Evolutionary conservation across 2,113 vertebrate species (phyloP).

Genomic region (Cervus canadensis): DNA sequence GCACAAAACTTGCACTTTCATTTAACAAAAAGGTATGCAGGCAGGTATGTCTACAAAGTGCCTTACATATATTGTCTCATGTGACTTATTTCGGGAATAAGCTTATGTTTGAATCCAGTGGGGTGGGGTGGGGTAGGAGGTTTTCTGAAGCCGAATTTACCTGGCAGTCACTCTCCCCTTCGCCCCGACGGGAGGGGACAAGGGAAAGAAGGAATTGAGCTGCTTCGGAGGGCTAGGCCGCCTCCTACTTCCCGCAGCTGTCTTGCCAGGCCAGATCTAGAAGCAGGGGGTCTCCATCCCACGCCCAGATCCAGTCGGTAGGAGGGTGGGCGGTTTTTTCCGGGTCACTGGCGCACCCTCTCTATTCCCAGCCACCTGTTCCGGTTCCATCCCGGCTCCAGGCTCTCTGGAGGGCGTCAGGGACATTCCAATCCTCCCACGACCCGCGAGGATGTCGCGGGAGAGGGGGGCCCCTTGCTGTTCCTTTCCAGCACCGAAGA

Average conservation of each 20-base stretch:
- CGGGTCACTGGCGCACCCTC: conserved; percentile 44
- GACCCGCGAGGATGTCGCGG: neutral
- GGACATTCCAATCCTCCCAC: conserved; percentile 73
- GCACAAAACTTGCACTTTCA: neutral
- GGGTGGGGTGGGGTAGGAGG: neutral
- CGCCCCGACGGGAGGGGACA: neutral
- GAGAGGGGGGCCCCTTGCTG: conserved; percentile 5
- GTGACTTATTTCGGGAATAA: neutral
- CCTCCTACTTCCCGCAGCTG: conserved; percentile 22
- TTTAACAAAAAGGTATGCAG: neutral
- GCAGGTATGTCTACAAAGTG: neutral
- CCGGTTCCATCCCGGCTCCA: neutral
- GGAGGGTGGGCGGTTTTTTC: conserved; percentile 40
- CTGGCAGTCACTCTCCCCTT: neutral
- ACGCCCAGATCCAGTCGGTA: neutral
- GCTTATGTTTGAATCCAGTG: neutral
- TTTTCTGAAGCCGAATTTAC: neutral
- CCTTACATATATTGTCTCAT: neutral
- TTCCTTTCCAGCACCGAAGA: neutral
- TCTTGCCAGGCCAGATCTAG: neutral
- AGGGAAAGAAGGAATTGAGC: neutral
- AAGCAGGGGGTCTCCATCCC: conserved; percentile 34
- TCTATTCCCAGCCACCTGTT: conserved; percentile 50
- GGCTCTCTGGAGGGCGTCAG: conserved; percentile 48
- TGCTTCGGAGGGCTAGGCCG: neutral